Conservation (phyloP, 2,113 vertebrate species). For the Brevimyrus niger region DNA sequence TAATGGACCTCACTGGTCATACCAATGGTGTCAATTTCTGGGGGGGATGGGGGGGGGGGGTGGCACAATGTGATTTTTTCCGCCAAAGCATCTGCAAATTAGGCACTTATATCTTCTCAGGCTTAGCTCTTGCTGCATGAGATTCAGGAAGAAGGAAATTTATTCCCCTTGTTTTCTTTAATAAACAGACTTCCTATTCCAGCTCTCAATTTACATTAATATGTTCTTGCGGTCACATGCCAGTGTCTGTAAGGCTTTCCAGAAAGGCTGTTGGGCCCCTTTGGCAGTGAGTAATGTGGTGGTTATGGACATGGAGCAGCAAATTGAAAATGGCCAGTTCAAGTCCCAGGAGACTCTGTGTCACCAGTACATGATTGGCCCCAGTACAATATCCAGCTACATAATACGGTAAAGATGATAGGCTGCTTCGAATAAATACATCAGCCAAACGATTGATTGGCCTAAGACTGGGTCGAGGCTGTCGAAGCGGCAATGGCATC, state of each 20-base stretch:
- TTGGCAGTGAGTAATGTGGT: background rate
- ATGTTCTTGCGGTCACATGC: background rate
- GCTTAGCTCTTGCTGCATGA: background rate
- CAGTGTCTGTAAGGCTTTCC: background rate
- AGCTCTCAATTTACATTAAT: background rate
- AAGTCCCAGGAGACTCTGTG: background rate
- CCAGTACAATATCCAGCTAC: background rate
- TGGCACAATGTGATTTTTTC: slow-evolving; percentile 10
- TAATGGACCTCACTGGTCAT: background rate
- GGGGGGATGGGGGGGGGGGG: background rate
- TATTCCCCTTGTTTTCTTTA: background rate
- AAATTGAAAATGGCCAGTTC: background rate
- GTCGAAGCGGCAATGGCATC: background rate
- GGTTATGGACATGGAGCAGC: background rate
- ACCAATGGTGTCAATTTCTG: background rate
- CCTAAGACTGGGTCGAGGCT: background rate
- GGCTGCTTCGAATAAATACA: background rate
- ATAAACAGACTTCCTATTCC: slow-evolving; percentile 6
- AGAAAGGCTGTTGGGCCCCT: background rate
- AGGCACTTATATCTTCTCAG: background rate
- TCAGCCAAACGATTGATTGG: background rate
- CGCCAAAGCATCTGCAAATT: slow-evolving; percentile 23
- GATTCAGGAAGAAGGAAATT: background rate
- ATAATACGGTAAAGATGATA: background rate
- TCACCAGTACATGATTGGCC: background rate